These are phyloP conservation scores for Osmerus eperlanus DNA, from an alignment of 2,113 vertebrate genomes.

Conservation along the genomic window DNA sequence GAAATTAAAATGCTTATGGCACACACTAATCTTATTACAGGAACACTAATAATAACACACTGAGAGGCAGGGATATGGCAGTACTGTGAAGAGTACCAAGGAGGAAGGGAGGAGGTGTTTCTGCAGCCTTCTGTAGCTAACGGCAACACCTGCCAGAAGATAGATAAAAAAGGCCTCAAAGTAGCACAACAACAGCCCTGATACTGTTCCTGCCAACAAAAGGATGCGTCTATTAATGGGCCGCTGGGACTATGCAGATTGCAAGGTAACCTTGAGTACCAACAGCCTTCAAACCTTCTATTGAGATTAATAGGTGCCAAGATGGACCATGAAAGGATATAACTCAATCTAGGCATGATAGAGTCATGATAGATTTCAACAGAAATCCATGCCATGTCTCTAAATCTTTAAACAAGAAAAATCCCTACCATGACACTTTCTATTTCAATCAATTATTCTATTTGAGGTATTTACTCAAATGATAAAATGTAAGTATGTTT, in stretches of 20 bases:
- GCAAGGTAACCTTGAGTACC: constrained; percentile 51
- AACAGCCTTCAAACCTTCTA: constrained; percentile 34
- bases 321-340: constrained; percentile 53
- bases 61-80: constrained; percentile 1
- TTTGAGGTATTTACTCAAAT: constrained; percentile 2
- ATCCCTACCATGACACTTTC: constrained; percentile 7
- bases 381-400: constrained; percentile 38
- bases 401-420: constrained; percentile 3
- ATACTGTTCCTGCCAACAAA: constrained; percentile 57
- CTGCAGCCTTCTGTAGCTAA: neutral
- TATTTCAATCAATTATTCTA: constrained; percentile 39
- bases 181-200: constrained; percentile 41
- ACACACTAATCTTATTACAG: constrained; percentile 45
- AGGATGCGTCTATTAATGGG: constrained; percentile 49
- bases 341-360: constrained; percentile 54
- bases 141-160: constrained; percentile 53
- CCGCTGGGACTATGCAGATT: constrained; percentile 59
- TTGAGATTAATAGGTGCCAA: constrained; percentile 59
- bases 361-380: constrained; percentile 45
- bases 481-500: no score
- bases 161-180: constrained; percentile 57
- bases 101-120: neutral
- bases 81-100: neutral
- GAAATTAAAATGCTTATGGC: constrained; percentile 25
- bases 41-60: constrained; percentile 35